Percentiles rank a stretch among this genome's conserved stretches.
Evolutionary conservation across 2,113 vertebrate species (phyloP).

Genomic region (Lipophrys pholis): DNA sequence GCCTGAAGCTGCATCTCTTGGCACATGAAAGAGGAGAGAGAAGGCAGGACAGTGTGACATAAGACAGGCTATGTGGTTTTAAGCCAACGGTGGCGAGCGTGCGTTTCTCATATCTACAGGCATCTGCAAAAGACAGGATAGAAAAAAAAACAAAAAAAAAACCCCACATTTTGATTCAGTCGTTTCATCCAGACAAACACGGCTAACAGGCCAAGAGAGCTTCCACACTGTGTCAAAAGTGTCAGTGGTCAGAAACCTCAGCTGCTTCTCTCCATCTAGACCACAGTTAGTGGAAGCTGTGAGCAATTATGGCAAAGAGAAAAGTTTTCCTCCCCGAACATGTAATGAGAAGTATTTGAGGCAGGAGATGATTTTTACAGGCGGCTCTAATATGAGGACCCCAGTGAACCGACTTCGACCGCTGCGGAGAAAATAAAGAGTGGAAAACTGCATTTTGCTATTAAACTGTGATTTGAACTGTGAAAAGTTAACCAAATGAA

Average conservation of each 20-base stretch:
- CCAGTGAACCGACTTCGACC: slow-evolving; percentile 40
- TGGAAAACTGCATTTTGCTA: slow-evolving; percentile 28
- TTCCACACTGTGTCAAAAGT: slow-evolving; percentile 39
- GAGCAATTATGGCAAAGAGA: slow-evolving; percentile 40
- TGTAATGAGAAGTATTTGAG: slow-evolving; percentile 35
- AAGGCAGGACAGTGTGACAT: slow-evolving; percentile 44
- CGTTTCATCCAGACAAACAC: slow-evolving; percentile 42
- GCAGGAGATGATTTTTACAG: slow-evolving; percentile 11
- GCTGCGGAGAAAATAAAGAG: slow-evolving; percentile 18
- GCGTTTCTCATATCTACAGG: slow-evolving; percentile 33
- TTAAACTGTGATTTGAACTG: slow-evolving; percentile 33
- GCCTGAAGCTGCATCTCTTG: slow-evolving; percentile 67
- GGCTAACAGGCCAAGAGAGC: slow-evolving; percentile 40
- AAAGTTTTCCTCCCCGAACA: slow-evolving; percentile 33
- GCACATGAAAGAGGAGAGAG: slow-evolving; percentile 61
- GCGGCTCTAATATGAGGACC: slow-evolving; percentile 23
- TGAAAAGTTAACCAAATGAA: slow-evolving; percentile 42
- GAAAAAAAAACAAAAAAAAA: not conserved
- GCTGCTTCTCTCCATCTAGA: slow-evolving; percentile 38
- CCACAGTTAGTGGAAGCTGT: slow-evolving; percentile 11
- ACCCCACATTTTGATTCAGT: slow-evolving; percentile 21
- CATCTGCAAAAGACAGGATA: slow-evolving; percentile 11
- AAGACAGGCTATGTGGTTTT: slow-evolving; percentile 20
- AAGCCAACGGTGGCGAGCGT: slow-evolving; percentile 14
- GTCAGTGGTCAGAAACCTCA: slow-evolving; percentile 56